Conservation (phyloP, 2,113 vertebrate genomes). For the Fulmarus glacialis region DNA sequence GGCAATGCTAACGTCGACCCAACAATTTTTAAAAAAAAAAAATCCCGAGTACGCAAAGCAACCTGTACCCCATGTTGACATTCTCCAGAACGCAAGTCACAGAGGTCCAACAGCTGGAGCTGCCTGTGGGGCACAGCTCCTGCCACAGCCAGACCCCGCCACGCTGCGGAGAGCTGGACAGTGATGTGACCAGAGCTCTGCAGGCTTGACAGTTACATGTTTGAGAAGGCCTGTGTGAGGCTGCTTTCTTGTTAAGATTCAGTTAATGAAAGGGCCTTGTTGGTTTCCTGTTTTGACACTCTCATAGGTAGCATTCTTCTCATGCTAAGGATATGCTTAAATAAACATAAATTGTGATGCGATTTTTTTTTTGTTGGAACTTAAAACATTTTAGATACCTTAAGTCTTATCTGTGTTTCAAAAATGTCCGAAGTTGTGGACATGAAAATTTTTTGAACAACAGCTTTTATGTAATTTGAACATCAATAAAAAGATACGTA, state of each 20-base stretch:
- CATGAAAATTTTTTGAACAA: neutral
- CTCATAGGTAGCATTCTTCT: neutral
- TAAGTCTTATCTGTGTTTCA: neutral
- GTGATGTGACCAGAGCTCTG: no score
- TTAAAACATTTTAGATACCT: neutral
- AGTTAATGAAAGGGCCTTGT: neutral
- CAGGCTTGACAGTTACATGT: neutral
- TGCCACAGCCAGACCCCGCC: accelerated
- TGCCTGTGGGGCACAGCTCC: neutral
- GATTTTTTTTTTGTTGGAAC: neutral
- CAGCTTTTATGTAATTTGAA: neutral
- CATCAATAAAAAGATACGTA: neutral
- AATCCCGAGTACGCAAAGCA: neutral
- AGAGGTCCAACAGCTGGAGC: neutral
- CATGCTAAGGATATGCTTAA: neutral
- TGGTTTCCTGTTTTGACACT: neutral
- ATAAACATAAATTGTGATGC: neutral
- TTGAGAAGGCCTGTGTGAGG: neutral
- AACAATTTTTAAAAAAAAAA: no score
- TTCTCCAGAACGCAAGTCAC: neutral
- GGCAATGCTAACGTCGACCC: neutral
- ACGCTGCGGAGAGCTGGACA: neutral
- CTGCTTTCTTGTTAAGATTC: neutral
- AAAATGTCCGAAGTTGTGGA: neutral
- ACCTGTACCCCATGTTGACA: accelerated